Evolutionary conservation across 1,140 invertebrate genomes (phyloP).

Genomic region (Conopomorpha cramerella): DNA sequence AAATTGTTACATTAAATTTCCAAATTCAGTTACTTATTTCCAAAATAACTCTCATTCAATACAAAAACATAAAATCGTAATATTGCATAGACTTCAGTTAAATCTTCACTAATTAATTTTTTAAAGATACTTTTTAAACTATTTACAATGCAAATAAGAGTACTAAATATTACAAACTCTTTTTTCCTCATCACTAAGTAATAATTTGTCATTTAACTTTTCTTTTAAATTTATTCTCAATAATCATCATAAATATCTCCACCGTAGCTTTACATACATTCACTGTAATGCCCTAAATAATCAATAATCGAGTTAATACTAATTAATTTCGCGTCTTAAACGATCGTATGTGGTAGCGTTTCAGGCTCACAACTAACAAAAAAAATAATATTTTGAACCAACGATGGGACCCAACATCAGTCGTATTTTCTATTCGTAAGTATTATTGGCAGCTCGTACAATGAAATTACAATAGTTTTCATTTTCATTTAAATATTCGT

Average conservation of each 20-base stretch:
- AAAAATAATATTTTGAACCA: too few species aligned
- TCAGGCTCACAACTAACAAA: too few species aligned
- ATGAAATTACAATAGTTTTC: too few species aligned
- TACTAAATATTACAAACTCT: conserved; percentile 40
- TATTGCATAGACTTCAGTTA: conserved; percentile 47
- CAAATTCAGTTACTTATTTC: too few species aligned
- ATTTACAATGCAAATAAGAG: conserved; percentile 52
- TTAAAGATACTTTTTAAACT: conserved; percentile 23
- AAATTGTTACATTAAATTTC: too few species aligned
- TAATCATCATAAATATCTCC: conserved; percentile 49
- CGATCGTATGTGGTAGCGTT: too few species aligned
- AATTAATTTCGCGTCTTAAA: too few species aligned
- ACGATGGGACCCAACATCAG: too few species aligned
- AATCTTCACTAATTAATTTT: conserved; percentile 26
- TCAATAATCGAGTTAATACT: conserved; percentile 54
- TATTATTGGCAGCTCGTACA: too few species aligned
- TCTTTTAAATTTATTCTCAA: conserved; percentile 2
- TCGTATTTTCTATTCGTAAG: too few species aligned
- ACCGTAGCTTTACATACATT: conserved; percentile 46
- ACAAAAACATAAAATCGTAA: conserved; percentile 17
- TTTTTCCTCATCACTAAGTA: conserved; percentile 24
- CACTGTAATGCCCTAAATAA: conserved; percentile 37
- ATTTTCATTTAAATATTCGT: too few species aligned
- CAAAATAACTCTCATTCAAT: too few species aligned
- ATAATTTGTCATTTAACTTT: conserved; percentile 51